phyloP scores from a whole-genome alignment of 2,113 vertebrate species.

The Gila orcuttii region DNA sequence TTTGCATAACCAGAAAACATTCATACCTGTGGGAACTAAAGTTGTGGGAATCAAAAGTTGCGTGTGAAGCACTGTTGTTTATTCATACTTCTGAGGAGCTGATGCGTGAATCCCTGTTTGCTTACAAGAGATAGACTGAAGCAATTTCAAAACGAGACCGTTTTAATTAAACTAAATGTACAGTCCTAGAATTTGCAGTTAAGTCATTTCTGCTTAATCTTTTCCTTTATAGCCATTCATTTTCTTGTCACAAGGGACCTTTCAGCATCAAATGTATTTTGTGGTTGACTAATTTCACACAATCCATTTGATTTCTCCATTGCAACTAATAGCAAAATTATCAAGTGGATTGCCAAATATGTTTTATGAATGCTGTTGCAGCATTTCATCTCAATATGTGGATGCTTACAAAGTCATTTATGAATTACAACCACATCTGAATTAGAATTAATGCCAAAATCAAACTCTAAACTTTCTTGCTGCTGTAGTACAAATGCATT shows the following conservation, averaged over 20 bases:
- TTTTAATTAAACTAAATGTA: not conserved
- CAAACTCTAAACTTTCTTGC: not conserved
- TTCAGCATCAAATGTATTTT: not conserved
- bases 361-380: not conserved
- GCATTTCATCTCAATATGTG: not conserved
- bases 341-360: not conserved
- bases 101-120: constrained; percentile 50
- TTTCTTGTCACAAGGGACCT: constrained; percentile 11
- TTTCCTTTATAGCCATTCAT: not conserved
- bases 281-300: not conserved
- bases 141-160: not conserved
- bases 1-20: not conserved
- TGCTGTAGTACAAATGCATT: not conserved
- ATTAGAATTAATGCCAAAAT: not conserved
- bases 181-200: constrained; percentile 18
- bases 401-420: not conserved
- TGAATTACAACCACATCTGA: not conserved
- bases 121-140: not conserved
- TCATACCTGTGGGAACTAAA: not conserved
- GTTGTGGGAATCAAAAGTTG: not conserved
- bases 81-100: constrained; percentile 46
- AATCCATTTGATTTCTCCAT: not conserved
- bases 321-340: not conserved
- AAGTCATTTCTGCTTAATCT: constrained; percentile 6
- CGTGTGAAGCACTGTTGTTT: constrained; percentile 27